These are phyloP conservation scores for Oligia latruncula DNA, from an alignment of 2,888 invertebrate species.

Conservation along the genomic window DNA sequence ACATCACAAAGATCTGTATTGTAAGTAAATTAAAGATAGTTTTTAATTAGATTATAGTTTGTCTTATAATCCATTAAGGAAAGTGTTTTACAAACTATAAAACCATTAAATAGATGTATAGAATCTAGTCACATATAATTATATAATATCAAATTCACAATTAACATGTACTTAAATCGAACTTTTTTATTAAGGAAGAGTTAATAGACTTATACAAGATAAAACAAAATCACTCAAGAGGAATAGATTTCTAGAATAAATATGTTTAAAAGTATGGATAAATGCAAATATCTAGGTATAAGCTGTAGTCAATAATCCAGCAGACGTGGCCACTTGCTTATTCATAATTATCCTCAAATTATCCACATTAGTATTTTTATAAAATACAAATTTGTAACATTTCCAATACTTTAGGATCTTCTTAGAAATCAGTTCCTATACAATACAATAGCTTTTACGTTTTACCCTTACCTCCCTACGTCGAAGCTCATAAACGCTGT, in stretches of 20 bases:
- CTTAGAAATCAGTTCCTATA: constrained; percentile 86
- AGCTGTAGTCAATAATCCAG: constrained; percentile 51
- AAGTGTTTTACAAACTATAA: constrained; percentile 76
- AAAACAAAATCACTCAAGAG: constrained; percentile 66
- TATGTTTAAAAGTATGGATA: constrained; percentile 56
- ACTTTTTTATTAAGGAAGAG: constrained; percentile 74
- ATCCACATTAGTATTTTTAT: constrained; percentile 69
- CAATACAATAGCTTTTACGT: constrained; percentile 83
- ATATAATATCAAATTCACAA: constrained; percentile 76
- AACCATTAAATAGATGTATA: constrained; percentile 83
- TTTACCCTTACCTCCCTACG: constrained; percentile 88
- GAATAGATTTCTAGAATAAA: constrained; percentile 62
- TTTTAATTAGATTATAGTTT: constrained; percentile 50
- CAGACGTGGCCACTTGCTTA: constrained; percentile 43
- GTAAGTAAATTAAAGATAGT: constrained; percentile 62
- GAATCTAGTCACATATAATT: constrained; percentile 80
- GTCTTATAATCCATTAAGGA: constrained; percentile 59
- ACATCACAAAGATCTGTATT: constrained; percentile 63
- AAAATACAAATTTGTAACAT: constrained; percentile 90
- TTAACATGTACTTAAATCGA: constrained; percentile 78
- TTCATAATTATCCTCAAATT: constrained; percentile 59
- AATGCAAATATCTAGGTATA: constrained; percentile 60
- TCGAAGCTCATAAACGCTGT: constrained; percentile 87
- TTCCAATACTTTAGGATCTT: constrained; percentile 88
- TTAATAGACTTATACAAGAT: constrained; percentile 71